These are phyloP conservation scores for Mimumesa dahlbomi DNA, from an alignment of 2,888 invertebrate genomes.

Conservation along the genomic window DNA sequence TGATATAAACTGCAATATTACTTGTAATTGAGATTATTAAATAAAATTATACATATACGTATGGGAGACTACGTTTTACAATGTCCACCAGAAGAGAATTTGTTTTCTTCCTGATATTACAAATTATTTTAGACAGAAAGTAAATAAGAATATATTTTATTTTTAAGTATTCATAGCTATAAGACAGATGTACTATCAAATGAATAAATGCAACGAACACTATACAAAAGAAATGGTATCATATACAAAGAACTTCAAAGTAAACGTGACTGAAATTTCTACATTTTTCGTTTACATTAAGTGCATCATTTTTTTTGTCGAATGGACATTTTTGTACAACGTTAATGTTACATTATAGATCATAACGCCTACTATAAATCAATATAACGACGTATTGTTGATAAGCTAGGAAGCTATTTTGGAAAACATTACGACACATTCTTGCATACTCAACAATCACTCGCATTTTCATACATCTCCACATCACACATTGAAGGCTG, in stretches of 20 bases:
- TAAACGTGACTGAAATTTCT: constrained; percentile 37
- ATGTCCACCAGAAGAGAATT: too few relatives aligned
- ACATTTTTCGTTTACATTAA: constrained; percentile 19
- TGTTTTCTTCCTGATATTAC: too few relatives aligned
- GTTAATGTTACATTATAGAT: constrained; percentile 36
- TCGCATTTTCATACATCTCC: constrained; percentile 38
- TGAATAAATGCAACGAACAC: constrained; percentile 48
- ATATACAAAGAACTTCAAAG: constrained; percentile 16
- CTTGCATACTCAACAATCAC: constrained; percentile 46
- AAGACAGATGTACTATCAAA: constrained; percentile 38
- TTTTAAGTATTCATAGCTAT: constrained; percentile 11
- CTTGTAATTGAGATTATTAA: too few relatives aligned
- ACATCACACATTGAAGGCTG: constrained; percentile 37
- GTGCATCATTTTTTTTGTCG: constrained; percentile 16
- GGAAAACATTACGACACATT: constrained; percentile 47
- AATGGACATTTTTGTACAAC: constrained; percentile 31
- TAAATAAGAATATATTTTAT: not conserved
- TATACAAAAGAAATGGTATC: constrained; percentile 43
- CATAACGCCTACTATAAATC: constrained; percentile 52
- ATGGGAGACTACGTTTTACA: too few relatives aligned
- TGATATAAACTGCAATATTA: too few relatives aligned
- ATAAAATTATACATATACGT: too few relatives aligned
- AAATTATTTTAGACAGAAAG: too few relatives aligned
- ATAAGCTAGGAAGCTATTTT: constrained; percentile 58
- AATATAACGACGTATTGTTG: constrained; percentile 53